phyloP scores from a whole-genome alignment of 2,113 vertebrate species.

The Nipponia nippon region DNA sequence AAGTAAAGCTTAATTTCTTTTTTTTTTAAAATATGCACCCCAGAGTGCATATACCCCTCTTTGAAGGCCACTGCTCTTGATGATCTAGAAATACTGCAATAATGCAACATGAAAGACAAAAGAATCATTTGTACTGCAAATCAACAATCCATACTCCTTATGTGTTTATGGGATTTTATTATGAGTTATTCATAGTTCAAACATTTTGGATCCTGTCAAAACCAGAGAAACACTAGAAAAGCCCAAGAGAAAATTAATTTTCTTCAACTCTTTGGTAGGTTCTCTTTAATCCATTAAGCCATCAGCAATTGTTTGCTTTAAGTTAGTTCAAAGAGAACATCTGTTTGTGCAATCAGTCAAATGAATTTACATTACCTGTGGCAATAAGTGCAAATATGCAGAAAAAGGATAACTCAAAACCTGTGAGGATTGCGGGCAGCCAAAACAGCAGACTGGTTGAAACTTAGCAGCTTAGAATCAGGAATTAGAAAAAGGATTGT shows the following conservation, averaged over 20 bases:
- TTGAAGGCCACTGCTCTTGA: neutral
- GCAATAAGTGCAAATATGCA: neutral
- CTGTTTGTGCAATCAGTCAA: slow-evolving; percentile 1
- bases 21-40: fast-evolving
- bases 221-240: neutral
- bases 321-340: slow-evolving; percentile 5
- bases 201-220: neutral
- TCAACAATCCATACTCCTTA: neutral
- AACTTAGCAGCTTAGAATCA: neutral
- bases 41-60: neutral
- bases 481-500: neutral
- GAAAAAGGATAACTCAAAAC: neutral
- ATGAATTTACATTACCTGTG: neutral
- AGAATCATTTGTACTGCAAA: neutral
- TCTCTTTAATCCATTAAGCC: neutral
- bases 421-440: neutral
- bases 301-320: neutral
- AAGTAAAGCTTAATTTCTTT: neutral
- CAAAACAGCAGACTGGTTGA: neutral
- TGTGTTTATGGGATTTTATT: neutral
- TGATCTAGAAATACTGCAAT: neutral
- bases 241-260: neutral
- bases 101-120: neutral
- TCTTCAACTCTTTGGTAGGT: neutral
- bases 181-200: neutral